Base-by-base conservation (phyloP, 2,888 invertebrate genomes). In the Melanotus villosus region DNA sequence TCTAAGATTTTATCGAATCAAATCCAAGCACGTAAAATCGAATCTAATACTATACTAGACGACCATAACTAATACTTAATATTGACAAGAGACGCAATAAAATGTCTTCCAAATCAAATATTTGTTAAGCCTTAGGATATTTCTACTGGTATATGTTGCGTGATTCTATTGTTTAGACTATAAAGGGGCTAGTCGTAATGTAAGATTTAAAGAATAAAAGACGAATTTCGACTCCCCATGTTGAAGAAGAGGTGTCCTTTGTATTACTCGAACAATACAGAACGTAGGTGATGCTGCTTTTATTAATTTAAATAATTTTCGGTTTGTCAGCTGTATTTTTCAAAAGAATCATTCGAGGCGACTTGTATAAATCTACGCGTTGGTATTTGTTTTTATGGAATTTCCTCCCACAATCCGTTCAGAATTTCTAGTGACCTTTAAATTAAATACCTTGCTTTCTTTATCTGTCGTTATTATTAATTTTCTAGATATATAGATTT, bases 51-150 rank as follows among this genome's bases (percentile, higher is more conserved):
- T 63, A 60, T 41, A 60, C 45, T 57, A 64, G 64, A 75, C 71
- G 72, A 58, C 67, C 73, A 65, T 75, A 75, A 75, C 73, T 74
- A 73, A 72, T 67, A 58, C 73, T 75, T 75, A 75, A 62, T 72
- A 73, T 73, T 74, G 73, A 73, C 75, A 71, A 57, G 56, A 60
- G 56, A 45, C 57, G 65, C 70, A 71, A 72, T 73, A 75, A 75
- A 75, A 71, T 65, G 70, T 68, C 70, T 65, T 62, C 67, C 69
- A 71, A 73, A 67, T 73, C 73, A 75, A 75, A 75, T 75, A 73
- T 75, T 75, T 75, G 73, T 75, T 69, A 72, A 72, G 65, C 63
- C 69, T 56, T 19, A 43, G 47, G 66, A 65, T 59, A 66, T 36
- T 62, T 57, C 32, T 52, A 56, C 62, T 43, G 57, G 43, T 57